phyloP scores from a whole-genome alignment of 2,888 invertebrate species.

The Perithous albicinctus region DNA sequence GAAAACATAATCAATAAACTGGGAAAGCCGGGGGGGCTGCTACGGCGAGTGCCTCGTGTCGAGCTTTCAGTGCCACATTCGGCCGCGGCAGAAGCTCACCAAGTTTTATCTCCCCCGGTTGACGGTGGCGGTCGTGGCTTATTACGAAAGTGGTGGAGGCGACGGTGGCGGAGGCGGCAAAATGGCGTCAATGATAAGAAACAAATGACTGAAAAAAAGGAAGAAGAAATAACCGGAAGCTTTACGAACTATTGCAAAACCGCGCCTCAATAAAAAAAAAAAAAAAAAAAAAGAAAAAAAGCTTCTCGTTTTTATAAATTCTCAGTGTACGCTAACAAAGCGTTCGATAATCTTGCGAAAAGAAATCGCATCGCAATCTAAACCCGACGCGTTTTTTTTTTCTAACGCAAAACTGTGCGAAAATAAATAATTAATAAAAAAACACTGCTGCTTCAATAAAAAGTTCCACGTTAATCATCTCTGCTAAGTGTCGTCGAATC shows the following conservation, averaged over 20 bases:
- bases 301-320: too few relatives aligned
- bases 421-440: neutral
- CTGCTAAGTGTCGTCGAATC: neutral
- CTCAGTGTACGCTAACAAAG: too few relatives aligned
- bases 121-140: constrained; percentile 53
- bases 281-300: neutral
- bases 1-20: constrained; percentile 69
- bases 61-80: constrained; percentile 80
- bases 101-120: constrained; percentile 51
- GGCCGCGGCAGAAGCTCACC: constrained; percentile 76
- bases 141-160: constrained; percentile 40
- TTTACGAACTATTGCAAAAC: neutral
- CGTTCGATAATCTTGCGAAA: constrained; percentile 32
- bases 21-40: constrained; percentile 57
- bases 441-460: neutral
- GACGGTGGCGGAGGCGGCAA: constrained; percentile 73
- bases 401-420: constrained; percentile 23
- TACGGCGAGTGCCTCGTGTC: constrained; percentile 71
- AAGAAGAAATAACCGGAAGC: constrained; percentile 37
- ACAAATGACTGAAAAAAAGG: constrained; percentile 74
- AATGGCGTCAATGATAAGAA: constrained; percentile 76
- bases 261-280: neutral
- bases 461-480: neutral
- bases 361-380: constrained; percentile 13
- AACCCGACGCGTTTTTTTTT: constrained; percentile 35